These are phyloP conservation scores for Hyalella azteca DNA, from an alignment of 2,888 invertebrate species.

Conservation along the genomic window DNA sequence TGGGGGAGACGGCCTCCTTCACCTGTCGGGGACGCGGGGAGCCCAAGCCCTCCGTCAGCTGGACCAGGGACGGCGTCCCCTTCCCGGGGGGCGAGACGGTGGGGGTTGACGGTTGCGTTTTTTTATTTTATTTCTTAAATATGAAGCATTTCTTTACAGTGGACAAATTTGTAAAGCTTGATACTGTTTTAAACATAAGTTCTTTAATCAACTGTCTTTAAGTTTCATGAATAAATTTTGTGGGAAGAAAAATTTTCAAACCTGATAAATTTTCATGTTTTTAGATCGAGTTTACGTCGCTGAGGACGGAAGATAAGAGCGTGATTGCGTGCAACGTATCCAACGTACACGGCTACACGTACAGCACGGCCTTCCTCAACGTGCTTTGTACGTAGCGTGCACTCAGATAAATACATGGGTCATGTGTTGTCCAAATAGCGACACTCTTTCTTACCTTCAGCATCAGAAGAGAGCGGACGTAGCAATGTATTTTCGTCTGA, in stretches of 20 bases:
- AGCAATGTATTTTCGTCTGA: too few relatives aligned
- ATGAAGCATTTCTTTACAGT: background rate
- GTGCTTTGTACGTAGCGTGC: slow-evolving; percentile 55
- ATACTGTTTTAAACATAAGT: too few relatives aligned
- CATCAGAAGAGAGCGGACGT: too few relatives aligned
- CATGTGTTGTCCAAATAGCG: too few relatives aligned
- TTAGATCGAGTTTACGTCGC: slow-evolving; percentile 48
- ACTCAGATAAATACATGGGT: too few relatives aligned
- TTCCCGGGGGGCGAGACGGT: slow-evolving; percentile 41
- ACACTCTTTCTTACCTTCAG: too few relatives aligned
- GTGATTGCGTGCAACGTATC: slow-evolving; percentile 56
- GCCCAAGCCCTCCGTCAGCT: slow-evolving; percentile 49
- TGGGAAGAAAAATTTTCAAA: background rate
- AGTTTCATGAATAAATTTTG: too few relatives aligned
- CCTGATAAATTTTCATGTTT: too few relatives aligned
- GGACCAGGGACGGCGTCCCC: slow-evolving; percentile 51
- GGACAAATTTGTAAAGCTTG: too few relatives aligned
- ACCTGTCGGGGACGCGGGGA: slow-evolving; percentile 51
- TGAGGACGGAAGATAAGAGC: slow-evolving; percentile 45
- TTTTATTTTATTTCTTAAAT: background rate
- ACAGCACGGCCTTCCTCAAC: slow-evolving; percentile 55
- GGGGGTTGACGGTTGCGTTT: background rate
- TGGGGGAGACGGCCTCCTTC: slow-evolving; percentile 49
- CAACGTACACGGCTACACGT: slow-evolving; percentile 54
- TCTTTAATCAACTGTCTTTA: too few relatives aligned